Conservation (phyloP, 2,797 vertebrate genomes). For the Scleropages formosus region DNA sequence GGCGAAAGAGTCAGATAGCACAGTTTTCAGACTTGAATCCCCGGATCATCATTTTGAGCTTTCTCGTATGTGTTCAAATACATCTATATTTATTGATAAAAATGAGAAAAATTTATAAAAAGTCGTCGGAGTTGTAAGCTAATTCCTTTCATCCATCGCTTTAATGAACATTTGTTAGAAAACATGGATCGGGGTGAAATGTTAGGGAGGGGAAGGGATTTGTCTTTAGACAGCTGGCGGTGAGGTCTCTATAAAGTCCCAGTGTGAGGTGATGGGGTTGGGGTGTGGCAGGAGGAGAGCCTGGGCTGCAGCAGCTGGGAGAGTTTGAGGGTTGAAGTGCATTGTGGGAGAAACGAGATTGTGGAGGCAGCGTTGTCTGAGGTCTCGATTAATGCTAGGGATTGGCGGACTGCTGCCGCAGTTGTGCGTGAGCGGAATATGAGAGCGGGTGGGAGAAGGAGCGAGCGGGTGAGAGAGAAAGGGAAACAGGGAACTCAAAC, state of each 20-base stretch:
- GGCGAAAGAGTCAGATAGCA: too few relatives aligned
- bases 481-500: background rate
- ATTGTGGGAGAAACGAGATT: conserved; percentile 63
- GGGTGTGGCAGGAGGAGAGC: conserved; percentile 1
- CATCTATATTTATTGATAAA: too few relatives aligned
- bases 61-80: too few relatives aligned
- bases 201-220: background rate
- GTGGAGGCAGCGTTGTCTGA: conserved; percentile 76
- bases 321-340: conserved; percentile 65
- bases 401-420: conserved; percentile 82
- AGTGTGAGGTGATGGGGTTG: background rate
- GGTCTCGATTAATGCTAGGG: conserved; percentile 83
- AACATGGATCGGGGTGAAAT: background rate
- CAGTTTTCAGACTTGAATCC: too few relatives aligned
- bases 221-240: too few relatives aligned
- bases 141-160: too few relatives aligned
- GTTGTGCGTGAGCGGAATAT: conserved; percentile 89
- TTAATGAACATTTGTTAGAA: background rate
- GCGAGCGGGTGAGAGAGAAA: background rate
- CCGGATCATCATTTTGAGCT: too few relatives aligned
- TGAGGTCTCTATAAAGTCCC: background rate
- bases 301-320: conserved; percentile 52
- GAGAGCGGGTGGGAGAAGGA: conserved; percentile 70
- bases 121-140: background rate
- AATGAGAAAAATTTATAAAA: background rate